phyloP scores from a whole-genome alignment of 2,888 invertebrate species.

The Molorchus minor region DNA sequence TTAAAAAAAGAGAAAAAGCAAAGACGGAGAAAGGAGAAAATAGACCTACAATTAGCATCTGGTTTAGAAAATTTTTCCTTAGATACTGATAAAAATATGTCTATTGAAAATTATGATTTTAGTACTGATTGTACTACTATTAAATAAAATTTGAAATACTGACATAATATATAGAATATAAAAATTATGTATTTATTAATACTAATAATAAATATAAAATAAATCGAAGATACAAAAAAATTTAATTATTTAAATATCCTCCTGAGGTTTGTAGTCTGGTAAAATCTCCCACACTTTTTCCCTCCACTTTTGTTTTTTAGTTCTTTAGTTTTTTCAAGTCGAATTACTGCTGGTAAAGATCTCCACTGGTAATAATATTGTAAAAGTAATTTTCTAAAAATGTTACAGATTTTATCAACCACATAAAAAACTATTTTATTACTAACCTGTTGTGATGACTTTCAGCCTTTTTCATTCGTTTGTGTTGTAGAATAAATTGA shows the following conservation, averaged over 20 bases:
- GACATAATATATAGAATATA: background rate
- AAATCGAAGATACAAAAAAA: background rate
- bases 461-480: conserved; percentile 58
- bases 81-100: conserved; percentile 38
- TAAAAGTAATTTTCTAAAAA: conserved; percentile 57
- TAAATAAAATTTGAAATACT: conserved; percentile 22
- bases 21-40: conserved; percentile 68
- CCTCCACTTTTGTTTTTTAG: conserved; percentile 75
- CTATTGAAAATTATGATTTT: conserved; percentile 68
- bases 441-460: conserved; percentile 65
- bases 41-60: conserved; percentile 70
- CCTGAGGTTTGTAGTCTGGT: conserved; percentile 72
- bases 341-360: conserved; percentile 71
- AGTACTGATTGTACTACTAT: conserved; percentile 66
- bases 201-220: background rate
- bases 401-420: background rate
- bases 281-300: conserved; percentile 76
- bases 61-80: conserved; percentile 71
- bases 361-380: conserved; percentile 69
- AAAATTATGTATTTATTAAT: conserved; percentile 3
- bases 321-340: conserved; percentile 73
- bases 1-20: conserved; percentile 75
- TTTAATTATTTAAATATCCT: conserved; percentile 21
- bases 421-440: too few relatives aligned
- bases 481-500: conserved; percentile 47